phyloP scores from a whole-genome alignment of 2,888 invertebrate genomes.

The Eupithecia centaureata region DNA sequence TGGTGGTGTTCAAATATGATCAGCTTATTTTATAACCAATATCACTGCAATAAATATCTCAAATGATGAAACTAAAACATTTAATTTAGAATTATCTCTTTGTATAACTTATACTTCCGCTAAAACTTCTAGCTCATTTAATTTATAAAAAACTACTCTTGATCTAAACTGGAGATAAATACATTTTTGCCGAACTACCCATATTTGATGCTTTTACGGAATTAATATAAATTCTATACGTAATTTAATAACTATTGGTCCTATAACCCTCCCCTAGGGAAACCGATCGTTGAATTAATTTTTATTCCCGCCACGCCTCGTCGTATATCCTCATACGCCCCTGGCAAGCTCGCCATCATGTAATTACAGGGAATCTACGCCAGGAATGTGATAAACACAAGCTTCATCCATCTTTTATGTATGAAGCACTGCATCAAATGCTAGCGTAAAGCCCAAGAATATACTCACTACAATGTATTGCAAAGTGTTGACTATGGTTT shows the following conservation, averaged over 20 bases:
- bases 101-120: background rate
- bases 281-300: slow-evolving; percentile 38
- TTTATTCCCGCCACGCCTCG: slow-evolving; percentile 44
- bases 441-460: slow-evolving; percentile 17
- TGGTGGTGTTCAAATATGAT: background rate
- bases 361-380: slow-evolving; percentile 40
- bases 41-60: background rate
- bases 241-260: slow-evolving; percentile 34
- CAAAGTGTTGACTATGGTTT: slow-evolving; percentile 7
- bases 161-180: background rate
- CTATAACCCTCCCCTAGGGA: slow-evolving; percentile 30
- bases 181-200: background rate
- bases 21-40: background rate
- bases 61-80: too few relatives aligned
- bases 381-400: slow-evolving; percentile 33
- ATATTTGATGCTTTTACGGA: slow-evolving; percentile 6
- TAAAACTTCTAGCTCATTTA: background rate
- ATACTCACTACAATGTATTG: background rate
- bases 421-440: slow-evolving; percentile 24
- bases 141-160: background rate
- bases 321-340: slow-evolving; percentile 44
- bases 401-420: slow-evolving; percentile 15
- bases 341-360: slow-evolving; percentile 34
- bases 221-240: slow-evolving; percentile 18
- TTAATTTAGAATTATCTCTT: too few relatives aligned